phyloP scores from a whole-genome alignment of 2,797 vertebrate species.

The Petrocephalus sullivani region DNA sequence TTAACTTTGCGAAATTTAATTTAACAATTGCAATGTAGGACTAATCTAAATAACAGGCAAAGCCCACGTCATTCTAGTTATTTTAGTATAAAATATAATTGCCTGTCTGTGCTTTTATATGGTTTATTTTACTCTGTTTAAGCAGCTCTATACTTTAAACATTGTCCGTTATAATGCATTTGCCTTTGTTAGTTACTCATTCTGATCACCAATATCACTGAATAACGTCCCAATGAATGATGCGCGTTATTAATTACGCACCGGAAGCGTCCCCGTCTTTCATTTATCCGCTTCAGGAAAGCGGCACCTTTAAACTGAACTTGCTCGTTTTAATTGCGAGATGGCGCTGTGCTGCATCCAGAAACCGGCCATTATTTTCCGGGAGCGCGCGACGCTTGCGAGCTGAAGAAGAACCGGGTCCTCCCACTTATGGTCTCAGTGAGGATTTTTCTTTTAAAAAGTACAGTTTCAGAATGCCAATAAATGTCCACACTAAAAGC shows the following conservation, averaged over 20 bases:
- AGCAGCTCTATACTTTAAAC: neutral
- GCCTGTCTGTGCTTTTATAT: neutral
- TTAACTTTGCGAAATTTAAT: neutral
- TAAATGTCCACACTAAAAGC: neutral
- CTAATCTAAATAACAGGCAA: neutral
- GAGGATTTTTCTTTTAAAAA: neutral
- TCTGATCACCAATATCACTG: neutral
- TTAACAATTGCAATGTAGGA: neutral
- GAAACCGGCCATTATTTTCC: neutral
- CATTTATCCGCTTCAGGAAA: conserved; percentile 7
- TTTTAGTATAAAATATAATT: neutral
- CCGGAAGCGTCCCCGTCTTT: conserved; percentile 59
- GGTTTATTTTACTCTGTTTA: neutral
- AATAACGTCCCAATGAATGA: conserved; percentile 10
- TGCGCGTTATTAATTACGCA: conserved; percentile 47
- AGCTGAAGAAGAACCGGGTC: neutral
- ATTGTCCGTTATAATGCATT: neutral
- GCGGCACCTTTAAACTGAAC: conserved; percentile 1
- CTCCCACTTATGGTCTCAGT: neutral
- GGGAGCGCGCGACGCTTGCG: neutral
- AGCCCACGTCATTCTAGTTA: neutral
- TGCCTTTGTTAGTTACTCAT: neutral
- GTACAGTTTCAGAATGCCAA: neutral
- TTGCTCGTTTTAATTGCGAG: conserved; percentile 51
- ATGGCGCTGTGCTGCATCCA: conserved; percentile 58